Percentiles rank a stretch among this genome's conserved stretches.
Conservation (phyloP, 2,888 invertebrate species). For the Amphimallon solstitiale region DNA sequence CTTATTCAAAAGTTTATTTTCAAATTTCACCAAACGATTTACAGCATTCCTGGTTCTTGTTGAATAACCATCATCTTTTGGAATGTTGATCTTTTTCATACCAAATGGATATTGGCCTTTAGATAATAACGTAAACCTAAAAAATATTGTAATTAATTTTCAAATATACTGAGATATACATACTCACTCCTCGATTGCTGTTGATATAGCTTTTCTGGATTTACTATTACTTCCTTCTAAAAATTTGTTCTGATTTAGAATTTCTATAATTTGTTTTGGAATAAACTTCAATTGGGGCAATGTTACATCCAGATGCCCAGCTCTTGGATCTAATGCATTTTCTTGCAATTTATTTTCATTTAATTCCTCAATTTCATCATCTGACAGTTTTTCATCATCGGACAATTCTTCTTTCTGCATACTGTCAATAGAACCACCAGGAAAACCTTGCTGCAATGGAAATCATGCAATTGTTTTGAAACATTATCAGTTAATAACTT, state of each 20-base stretch:
- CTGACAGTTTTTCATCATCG: constrained; percentile 44
- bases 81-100: constrained; percentile 65
- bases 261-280: constrained; percentile 66
- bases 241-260: constrained; percentile 66
- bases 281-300: constrained; percentile 77
- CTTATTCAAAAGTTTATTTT: constrained; percentile 56
- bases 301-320: constrained; percentile 80
- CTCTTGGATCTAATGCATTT: constrained; percentile 75
- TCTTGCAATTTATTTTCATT: constrained; percentile 48
- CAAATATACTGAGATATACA: constrained; percentile 33
- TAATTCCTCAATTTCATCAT: constrained; percentile 44
- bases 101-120: constrained; percentile 75
- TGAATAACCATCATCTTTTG: constrained; percentile 49
- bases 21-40: constrained; percentile 57
- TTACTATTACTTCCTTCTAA: constrained; percentile 66
- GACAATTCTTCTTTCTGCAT: constrained; percentile 66
- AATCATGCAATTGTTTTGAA: constrained; percentile 15
- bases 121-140: constrained; percentile 70
- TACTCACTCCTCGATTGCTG: constrained; percentile 66
- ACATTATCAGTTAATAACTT: constrained; percentile 42
- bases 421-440: constrained; percentile 73
- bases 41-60: constrained; percentile 55
- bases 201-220: constrained; percentile 68
- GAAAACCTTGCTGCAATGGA: constrained; percentile 75
- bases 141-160: background rate